Conservation (phyloP, 2,797 vertebrate genomes). For the Macrochelys suwanniensis region DNA sequence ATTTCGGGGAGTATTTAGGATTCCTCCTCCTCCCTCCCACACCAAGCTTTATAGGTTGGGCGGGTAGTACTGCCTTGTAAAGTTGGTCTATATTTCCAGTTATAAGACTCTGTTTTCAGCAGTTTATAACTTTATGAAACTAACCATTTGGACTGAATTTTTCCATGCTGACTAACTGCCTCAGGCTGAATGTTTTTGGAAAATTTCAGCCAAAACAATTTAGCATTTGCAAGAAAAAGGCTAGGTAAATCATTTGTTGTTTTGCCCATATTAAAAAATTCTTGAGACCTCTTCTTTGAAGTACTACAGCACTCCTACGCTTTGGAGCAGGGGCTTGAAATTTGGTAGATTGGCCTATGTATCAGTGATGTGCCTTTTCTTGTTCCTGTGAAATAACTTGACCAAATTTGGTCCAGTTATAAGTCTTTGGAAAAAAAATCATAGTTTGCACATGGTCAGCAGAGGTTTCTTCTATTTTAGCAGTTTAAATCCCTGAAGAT, state of each 20-base stretch:
- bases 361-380: no score
- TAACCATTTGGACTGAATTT: background rate
- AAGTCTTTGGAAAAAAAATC: no score
- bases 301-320: no score
- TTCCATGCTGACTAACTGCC: background rate
- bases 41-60: background rate
- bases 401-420: no score
- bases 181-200: constrained; percentile 9
- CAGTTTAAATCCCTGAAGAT: no score
- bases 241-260: background rate
- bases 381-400: no score
- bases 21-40: background rate
- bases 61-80: background rate
- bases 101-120: background rate
- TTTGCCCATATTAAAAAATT: no score
- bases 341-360: no score
- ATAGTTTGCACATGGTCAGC: no score
- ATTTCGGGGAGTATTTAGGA: background rate
- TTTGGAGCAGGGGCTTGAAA: no score
- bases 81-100: background rate
- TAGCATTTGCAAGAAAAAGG: background rate
- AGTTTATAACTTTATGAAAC: constrained; percentile 7
- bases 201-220: constrained; percentile 8
- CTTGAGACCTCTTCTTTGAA: no score
- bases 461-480: no score